Base-by-base conservation (phyloP, 2,888 invertebrate species). In the Hermaeophaga mercurialis region DNA sequence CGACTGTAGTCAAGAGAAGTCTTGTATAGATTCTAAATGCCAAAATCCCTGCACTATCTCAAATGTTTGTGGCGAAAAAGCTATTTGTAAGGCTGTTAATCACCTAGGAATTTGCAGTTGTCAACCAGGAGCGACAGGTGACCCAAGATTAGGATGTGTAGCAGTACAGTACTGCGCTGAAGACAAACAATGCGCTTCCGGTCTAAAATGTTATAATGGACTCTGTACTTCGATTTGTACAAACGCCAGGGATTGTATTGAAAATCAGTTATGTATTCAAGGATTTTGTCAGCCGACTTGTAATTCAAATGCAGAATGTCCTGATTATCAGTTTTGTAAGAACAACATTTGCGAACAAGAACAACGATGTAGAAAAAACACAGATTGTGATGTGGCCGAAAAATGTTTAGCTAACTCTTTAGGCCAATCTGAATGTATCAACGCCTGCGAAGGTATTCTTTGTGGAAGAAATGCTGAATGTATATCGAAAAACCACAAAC, bases 381-480 rank as follows among this genome's bases (percentile, higher is more conserved):
- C 81, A 6, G 91, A 94, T 68, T 95, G 94, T 71, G 82, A 80
- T 1, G 78, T 81, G 43, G 84, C 85, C 62, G 91, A 94, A 74
- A 85, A 85, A 68, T 95, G 94, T 70, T 72, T 84, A 14, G 79
- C 84, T 9, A 85, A 85, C 66, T 82, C 80, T 58, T 81, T 89
- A 53, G 92, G 91, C 17, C 86, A 90, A 69, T 85, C 87, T 0
- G 87, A 89, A 71, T 94, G 94, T 73, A 80, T 84, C 47, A 85
- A 88, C 66, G 86, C 89, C 0, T 94, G 94, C 70, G 84, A 87
- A 57, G 84, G 86, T 34, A 81, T 88, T 1, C 74, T 87, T 34
- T 92, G 94, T 72, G 91, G 92, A 24, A 83, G 94, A 59, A 92
- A 93, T 75, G 90, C 94, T 0, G 85, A 87, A 60, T 95, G 95